Base-by-base conservation (phyloP, 2,797 vertebrate genomes). In the Sebastes variabilis region DNA sequence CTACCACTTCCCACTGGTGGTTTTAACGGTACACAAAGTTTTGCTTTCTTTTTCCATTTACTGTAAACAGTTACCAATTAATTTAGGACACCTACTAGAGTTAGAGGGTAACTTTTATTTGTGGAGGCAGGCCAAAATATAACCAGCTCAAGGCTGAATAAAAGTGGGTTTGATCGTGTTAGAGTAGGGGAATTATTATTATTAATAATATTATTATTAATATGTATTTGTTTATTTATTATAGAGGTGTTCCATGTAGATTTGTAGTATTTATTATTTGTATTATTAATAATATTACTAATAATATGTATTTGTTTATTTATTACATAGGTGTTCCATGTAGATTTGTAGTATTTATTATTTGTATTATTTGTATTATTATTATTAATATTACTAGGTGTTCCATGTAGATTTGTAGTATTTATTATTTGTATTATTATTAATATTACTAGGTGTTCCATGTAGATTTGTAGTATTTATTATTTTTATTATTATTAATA, bases 1-100 rank as follows among this genome's bases (percentile, higher is more conserved):
- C 55, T 20, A 25, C 56, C 80, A 82, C 81, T 86, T 86, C 73
- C 62, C 52, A 67, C 2, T 49, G 7, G 42, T 77, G 66, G 30
- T 2, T 75, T 75, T 42, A 77, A 77, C 25, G 1, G 12, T 55
- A 3, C 5, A 60, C n/a, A 61, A 14, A 36, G 38, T 34, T 68
- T 27, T 46, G 12, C 20, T 59, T 65, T 32, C 16, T 38, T 32
- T 12, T 25, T 59, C 12, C 9, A 10, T 34, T 66, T 29, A 25
- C 2, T 25, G 4, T 24, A 24, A 60, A 24, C 8, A 13, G 12
- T 36, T 66, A 9, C 6, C 24, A 16, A 34, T 56, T 60, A 7
- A 42, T 64, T 16, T 22, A n/a, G 20, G 16, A 69, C 25, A n/a
- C 12, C 20, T 36, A 4, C 4, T 34, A 16, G 2, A 69, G 25